Evolutionary conservation across 2,113 vertebrate species (phyloP).

Genomic region (Melanerpes formicivorus): DNA sequence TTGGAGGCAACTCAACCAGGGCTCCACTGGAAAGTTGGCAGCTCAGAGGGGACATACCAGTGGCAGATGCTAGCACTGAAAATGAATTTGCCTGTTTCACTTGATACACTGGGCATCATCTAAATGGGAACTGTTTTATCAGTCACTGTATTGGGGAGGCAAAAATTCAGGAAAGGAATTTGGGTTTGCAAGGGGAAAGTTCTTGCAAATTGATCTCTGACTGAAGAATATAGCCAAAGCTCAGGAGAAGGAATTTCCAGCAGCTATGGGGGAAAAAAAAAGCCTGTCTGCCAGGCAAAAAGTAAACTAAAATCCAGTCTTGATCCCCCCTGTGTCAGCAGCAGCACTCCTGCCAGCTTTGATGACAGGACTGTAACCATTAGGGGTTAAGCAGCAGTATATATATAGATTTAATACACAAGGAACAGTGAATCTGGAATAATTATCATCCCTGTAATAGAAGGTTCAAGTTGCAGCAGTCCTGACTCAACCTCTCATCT

Average conservation of each 20-base stretch:
- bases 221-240: constrained; percentile 24
- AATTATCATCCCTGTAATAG: not conserved
- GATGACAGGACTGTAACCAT: not conserved
- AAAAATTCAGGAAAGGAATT: constrained; percentile 26
- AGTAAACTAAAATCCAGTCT: not conserved
- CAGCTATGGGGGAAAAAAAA: not conserved
- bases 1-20: not conserved
- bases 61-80: constrained; percentile 7
- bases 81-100: not conserved
- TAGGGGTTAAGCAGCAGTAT: not conserved
- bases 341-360: constrained; percentile 25
- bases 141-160: not conserved
- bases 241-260: constrained; percentile 48
- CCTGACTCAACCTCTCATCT: not conserved
- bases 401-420: not conserved
- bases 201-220: not conserved
- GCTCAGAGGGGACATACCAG: not conserved
- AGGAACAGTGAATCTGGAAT: not conserved
- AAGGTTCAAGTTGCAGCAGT: not conserved
- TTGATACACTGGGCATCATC: not conserved
- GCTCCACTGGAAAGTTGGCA: constrained; percentile 49
- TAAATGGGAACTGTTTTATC: constrained; percentile 27
- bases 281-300: not conserved
- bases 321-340: not conserved
- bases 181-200: constrained; percentile 28